Evolutionary conservation across 2,113 vertebrate species (phyloP).

Genomic region (Dascyllus trimaculatus): DNA sequence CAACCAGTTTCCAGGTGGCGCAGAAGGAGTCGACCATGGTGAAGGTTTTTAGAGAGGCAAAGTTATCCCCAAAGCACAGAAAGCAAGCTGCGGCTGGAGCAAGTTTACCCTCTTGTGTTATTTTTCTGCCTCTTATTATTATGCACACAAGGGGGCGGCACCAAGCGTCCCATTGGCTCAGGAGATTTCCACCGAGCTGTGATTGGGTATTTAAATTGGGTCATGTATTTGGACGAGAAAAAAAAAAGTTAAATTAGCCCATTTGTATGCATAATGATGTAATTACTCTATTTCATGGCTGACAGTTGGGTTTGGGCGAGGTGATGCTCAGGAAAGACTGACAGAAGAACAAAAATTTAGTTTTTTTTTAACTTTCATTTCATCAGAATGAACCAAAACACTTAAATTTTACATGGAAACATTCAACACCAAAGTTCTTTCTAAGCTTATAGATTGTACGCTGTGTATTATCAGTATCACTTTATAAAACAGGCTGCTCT

Average conservation of each 20-base stretch:
- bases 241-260: constrained; percentile 40
- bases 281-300: constrained; percentile 47
- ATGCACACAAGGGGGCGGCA: constrained; percentile 66
- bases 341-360: background rate
- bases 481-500: background rate
- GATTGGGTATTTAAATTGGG: constrained; percentile 72
- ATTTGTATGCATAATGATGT: constrained; percentile 64
- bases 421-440: background rate
- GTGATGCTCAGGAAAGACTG: background rate
- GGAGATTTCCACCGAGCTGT: constrained; percentile 51
- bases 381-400: background rate
- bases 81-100: constrained; percentile 49
- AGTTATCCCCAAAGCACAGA: constrained; percentile 56
- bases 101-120: constrained; percentile 42
- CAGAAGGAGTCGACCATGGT: constrained; percentile 95
- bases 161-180: constrained; percentile 71
- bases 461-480: no score
- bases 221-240: constrained; percentile 31
- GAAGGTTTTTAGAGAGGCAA: constrained; percentile 46
- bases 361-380: background rate
- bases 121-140: constrained; percentile 63
- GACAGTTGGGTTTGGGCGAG: background rate
- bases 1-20: constrained; percentile 93
- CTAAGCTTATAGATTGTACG: no score
- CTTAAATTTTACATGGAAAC: no score